A percentile compares a stretch with the other conserved stretches of the same genome.
Conservation (phyloP, 2,113 vertebrate genomes). For the Climacteris rufus region DNA sequence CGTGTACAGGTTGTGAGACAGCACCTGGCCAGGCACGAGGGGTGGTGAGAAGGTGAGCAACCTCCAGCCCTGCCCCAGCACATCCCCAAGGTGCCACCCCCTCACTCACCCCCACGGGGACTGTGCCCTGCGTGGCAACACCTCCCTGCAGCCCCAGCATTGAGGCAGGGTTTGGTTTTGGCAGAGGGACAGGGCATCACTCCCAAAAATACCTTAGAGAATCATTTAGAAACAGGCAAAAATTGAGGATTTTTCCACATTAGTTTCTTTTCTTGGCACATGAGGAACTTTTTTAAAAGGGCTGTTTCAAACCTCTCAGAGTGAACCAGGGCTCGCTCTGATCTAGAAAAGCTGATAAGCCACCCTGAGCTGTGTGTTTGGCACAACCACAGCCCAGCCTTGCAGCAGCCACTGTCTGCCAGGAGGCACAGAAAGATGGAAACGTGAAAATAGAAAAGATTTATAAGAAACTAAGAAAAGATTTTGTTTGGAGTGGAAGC, state of each 20-base stretch:
- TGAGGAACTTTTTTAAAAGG: background rate
- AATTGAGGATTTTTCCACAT: background rate
- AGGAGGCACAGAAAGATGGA: background rate
- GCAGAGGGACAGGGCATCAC: background rate
- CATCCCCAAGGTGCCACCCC: background rate
- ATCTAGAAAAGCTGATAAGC: background rate
- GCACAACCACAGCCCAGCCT: background rate
- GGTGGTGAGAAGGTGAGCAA: background rate
- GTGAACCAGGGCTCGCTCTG: background rate
- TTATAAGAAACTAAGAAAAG: background rate
- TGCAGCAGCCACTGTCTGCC: background rate
- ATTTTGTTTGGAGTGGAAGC: background rate
- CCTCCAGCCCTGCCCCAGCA: background rate
- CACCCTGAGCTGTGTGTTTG: background rate
- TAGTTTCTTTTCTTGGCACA: background rate
- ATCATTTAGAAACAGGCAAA: background rate
- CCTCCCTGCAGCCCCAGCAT: background rate
- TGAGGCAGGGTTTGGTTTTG: fast-evolving
- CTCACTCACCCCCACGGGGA: background rate
- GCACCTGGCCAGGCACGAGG: constrained; percentile 74
- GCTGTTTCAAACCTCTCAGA: background rate
- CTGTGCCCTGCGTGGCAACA: background rate
- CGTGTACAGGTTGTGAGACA: constrained; percentile 94
- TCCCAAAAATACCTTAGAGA: background rate
- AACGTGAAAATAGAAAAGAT: background rate